Base-by-base conservation (phyloP, 2,797 vertebrate species). In the Caiman crocodilus region DNA sequence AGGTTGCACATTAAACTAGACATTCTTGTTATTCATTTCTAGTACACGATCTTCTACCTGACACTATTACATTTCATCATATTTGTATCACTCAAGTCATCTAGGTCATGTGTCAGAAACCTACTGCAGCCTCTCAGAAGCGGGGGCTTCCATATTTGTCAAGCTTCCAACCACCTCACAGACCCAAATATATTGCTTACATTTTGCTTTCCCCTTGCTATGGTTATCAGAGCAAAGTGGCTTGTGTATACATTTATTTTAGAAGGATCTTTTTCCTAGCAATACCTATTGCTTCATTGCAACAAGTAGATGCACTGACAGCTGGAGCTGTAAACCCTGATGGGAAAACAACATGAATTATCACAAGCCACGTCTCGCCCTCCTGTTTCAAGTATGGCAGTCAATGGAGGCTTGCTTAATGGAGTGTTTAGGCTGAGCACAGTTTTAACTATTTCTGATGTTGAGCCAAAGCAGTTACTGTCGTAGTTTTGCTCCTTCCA, bases 31-130 rank as follows among this genome's bases (percentile, higher is more conserved):
- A 94, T 10, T 50, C 3, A 10, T 50, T 50, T 50, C 42, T 91
- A 80, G 88, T 90, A 85, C 90, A 75, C 74, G 89, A 92, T 92
- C 92, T 95, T 95, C 85, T 79, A 84, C 94, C 94, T 90, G 86
- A 90, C 95, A 94, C 94, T 95, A 95, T 89, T 90, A 91, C 82
- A 94, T 96, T 96, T 92, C 92, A 87, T 88, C 96, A 91, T 92
- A 60, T 35, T 80, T 69, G 87, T 61, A 80, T 91, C 90, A 90
- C 91, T 89, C 65, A 69, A 85, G 28, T 55, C 79, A 60, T 90
- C 92, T 95, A 96, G 95, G 96, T 95, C 92, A 86, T 91, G 82
- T 92, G 85, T 50, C 9, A 3, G 42, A 50, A 50, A 50, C 42
- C 42, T 50, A 50, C 42, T 50, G 42, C 42, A 50, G 42, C 42